phyloP scores from a whole-genome alignment of 2,888 invertebrate species.

The Dermolepida albohirtum region DNA sequence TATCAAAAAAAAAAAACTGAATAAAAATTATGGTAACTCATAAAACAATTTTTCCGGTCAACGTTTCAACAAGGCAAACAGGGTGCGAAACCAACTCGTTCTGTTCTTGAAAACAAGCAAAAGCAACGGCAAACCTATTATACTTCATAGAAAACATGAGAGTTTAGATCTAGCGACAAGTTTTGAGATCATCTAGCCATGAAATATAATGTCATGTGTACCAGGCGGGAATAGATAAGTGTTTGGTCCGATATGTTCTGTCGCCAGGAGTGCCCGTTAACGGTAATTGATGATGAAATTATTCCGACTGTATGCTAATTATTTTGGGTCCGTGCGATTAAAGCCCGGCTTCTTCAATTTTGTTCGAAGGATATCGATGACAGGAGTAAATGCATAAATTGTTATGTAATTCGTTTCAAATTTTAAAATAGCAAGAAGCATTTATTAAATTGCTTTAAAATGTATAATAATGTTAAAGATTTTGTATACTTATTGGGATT shows the following conservation, averaged over 20 bases:
- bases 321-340: constrained; percentile 46
- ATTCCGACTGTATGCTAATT: constrained; percentile 55
- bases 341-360: not conserved
- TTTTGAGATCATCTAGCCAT: constrained; percentile 53
- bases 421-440: too few relatives aligned
- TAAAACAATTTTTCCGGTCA: too few relatives aligned
- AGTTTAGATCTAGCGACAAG: constrained; percentile 1
- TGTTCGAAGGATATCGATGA: not conserved
- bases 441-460: too few relatives aligned
- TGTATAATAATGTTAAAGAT: too few relatives aligned
- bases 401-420: too few relatives aligned
- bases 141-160: not conserved
- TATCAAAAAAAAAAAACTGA: too few relatives aligned
- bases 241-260: constrained; percentile 56
- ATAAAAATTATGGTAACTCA: too few relatives aligned
- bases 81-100: not conserved
- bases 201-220: constrained; percentile 55
- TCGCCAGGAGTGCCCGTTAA: constrained; percentile 57
- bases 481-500: too few relatives aligned
- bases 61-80: too few relatives aligned
- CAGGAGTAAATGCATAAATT: too few relatives aligned
- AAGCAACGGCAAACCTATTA: not conserved
- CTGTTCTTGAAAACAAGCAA: not conserved
- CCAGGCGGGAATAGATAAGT: constrained; percentile 56
- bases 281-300: constrained; percentile 57